Percentiles rank a stretch among this genome's conserved stretches.
Evolutionary conservation across 2,888 invertebrate species (phyloP).

Genomic region (Cryptosula pallasiana): DNA sequence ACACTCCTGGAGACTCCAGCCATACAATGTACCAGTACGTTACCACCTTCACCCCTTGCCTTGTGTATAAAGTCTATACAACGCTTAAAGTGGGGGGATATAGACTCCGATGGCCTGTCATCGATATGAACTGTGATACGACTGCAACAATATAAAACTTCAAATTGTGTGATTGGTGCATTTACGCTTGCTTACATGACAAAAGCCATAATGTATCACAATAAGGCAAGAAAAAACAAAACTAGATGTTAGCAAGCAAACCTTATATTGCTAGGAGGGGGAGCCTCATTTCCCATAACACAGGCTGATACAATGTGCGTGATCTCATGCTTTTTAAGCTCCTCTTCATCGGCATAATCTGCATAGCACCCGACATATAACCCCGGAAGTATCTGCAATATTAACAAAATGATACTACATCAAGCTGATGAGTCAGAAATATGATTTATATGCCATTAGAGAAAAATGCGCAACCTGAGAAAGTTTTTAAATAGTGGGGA

Average conservation of each 20-base stretch:
- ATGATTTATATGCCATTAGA: too few species aligned
- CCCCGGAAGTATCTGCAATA: constrained; percentile 69
- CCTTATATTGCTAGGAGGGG: neutral
- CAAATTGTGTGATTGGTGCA: too few species aligned
- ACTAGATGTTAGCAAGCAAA: neutral
- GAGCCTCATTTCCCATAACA: constrained; percentile 61
- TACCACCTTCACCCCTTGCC: constrained; percentile 77
- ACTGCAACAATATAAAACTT: neutral
- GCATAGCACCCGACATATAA: constrained; percentile 92
- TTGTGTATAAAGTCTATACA: constrained; percentile 96
- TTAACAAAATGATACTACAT: too few species aligned
- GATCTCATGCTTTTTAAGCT: constrained; percentile 81
- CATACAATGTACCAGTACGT: constrained; percentile 59
- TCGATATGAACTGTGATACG: constrained; percentile 83
- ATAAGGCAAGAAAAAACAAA: too few species aligned
- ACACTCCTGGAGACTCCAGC: constrained; percentile 96
- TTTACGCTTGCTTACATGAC: too few species aligned
- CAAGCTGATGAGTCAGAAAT: too few species aligned
- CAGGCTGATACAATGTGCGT: constrained; percentile 93
- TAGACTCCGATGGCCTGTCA: constrained; percentile 89
- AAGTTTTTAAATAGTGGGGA: too few species aligned
- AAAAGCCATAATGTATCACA: too few species aligned
- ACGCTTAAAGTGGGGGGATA: constrained; percentile 83
- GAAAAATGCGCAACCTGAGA: too few species aligned
- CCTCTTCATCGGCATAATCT: constrained; percentile 86